Base-by-base conservation (phyloP, 1,140 invertebrate genomes). In the Aphelenchoides besseyi region DNA sequence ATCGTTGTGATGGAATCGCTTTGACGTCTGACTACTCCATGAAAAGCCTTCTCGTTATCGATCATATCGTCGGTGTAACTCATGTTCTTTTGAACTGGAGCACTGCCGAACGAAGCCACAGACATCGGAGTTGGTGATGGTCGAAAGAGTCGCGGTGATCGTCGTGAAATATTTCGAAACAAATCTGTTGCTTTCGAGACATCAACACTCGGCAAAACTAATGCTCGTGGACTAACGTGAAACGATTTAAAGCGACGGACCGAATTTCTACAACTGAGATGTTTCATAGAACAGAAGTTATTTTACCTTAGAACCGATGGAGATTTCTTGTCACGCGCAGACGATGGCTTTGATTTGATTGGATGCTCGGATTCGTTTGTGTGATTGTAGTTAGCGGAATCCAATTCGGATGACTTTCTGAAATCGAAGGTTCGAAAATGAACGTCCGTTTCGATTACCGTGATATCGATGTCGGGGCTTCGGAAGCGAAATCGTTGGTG, bases 401-500 rank as follows among this genome's bases (percentile, higher is more conserved):
- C 28, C 8, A 52, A 70, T 29, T 73, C 71, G 35, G 30, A 76
- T 9, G 69, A 73, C 52, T 70, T 48, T 30, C 73, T 32, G 23
- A 30, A 61, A 35, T 29, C 41, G n/a, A n/a, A n/a, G n/a, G n/a
- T n/a, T 16, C 2, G 16, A 29, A 32, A 73, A 73, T 28, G 26
- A 76, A 28, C 30, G 12, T 16, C 36, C 33, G 18, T 32, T 68
- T 76, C 70, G 35, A 33, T 72, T 37, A 83, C 79, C 78, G 72
- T 33, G 77, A 82, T 29, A 76, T 71, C 3, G 82, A 82, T 1
- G 82, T 78, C 9, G 66, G 76, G n/a, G 64, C 78, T 62, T 82
- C 81, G 0, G 82, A 84, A 5, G 77, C 68, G 36, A 83, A 83
- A 67, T 82, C 81, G 73, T 83, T 82, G 9, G 80, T 82, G 29